phyloP scores from a whole-genome alignment of 2,888 invertebrate species.

The Macrophya alboannulata region DNA sequence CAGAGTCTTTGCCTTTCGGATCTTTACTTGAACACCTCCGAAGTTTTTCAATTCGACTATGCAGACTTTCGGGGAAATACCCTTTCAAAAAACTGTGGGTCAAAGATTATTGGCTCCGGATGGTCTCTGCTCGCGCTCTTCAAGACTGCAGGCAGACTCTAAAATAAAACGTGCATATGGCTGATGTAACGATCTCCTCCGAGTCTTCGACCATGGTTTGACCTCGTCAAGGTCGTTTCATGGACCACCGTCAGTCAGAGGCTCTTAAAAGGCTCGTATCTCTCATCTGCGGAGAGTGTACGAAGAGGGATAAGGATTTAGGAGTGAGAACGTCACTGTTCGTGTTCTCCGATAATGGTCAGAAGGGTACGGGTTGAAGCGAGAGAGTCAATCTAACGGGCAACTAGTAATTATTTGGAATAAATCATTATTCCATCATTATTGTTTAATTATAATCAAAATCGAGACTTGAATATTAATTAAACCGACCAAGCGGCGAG shows the following conservation, averaged over 20 bases:
- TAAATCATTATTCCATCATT: conserved; percentile 76
- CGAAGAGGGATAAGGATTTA: conserved; percentile 18
- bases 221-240: conserved; percentile 49
- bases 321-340: conserved; percentile 30
- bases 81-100: neutral
- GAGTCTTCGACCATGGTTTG: conserved; percentile 20
- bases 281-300: neutral
- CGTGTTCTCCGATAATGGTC: neutral
- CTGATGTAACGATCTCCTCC: conserved; percentile 24
- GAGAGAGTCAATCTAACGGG: conserved; percentile 65
- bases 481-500: conserved; percentile 61
- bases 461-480: conserved; percentile 76
- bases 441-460: conserved; percentile 78
- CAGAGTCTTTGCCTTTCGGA: too few relatives aligned
- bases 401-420: conserved; percentile 75
- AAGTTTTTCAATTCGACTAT: too few relatives aligned
- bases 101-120: neutral
- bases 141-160: neutral
- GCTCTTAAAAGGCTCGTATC: conserved; percentile 34
- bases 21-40: too few relatives aligned
- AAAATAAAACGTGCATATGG: neutral
- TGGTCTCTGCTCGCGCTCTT: neutral
- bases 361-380: conserved; percentile 52
- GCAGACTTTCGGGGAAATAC: too few relatives aligned
- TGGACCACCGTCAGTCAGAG: conserved; percentile 48